Evolutionary conservation across 1,140 invertebrate genomes (phyloP), one percentile per base, ranked within the genome.

Genomic region (Euschistus heros): DNA sequence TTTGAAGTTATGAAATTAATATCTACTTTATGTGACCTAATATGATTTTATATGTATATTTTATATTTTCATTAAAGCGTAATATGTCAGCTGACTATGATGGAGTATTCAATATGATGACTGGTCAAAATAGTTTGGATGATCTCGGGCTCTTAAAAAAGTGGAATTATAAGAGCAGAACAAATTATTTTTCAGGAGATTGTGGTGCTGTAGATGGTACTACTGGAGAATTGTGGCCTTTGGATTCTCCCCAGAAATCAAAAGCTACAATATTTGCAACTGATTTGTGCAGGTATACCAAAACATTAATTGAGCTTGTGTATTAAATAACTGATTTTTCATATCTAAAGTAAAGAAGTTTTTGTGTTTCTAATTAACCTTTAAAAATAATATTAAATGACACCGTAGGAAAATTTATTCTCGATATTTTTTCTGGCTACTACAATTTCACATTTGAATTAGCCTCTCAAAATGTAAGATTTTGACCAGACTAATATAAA

Each of bases 171-270:
- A 74, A 77, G 24, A 80, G 81, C n/a, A 75, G 78, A 1, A 82
- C 84, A 0, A 76, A 76, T 0, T 85, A 75, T 72, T 88, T 81
- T 70, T 76, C 77, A 0, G 83, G 79, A 10, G 76, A 79, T 27
- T 82, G 81, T 69, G 79, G 80, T 68, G 57, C 76, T 68, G 75
- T 86, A 22, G 76, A 81, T 63, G 88, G 88, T 8, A 88, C 86
- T 42, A 84, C 84, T 0, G 89, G 89, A 0, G 88, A 91, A 76
- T 87, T 90, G 71, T 87, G 87, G 74, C 82, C 86, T 0, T 82
- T 82, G 5, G 75, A 81, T 68, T 71, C 82, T 63, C 77, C 75
- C 0, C 81, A 80, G 42, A 76, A 79, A 13, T 77, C 80, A 5
- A 47, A 20, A 24, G 78, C 80, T 6, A 75, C 74, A 5, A 74